Evolutionary conservation across 2,888 invertebrate species (phyloP).

Genomic region (Anthophora plumipes): DNA sequence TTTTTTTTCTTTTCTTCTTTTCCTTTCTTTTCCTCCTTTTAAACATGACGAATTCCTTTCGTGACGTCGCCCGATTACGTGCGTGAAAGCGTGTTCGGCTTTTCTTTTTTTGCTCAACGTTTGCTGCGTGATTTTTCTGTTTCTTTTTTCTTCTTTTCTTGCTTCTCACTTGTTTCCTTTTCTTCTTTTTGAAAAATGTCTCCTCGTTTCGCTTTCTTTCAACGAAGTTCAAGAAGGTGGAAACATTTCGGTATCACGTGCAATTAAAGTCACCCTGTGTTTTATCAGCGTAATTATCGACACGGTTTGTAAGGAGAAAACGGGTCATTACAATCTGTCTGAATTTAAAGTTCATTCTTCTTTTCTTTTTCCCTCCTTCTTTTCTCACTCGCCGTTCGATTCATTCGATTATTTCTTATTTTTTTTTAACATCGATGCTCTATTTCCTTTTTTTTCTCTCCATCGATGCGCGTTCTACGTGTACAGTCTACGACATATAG

Average conservation of each 20-base stretch:
- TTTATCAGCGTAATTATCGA: not conserved
- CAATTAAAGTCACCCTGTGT: slow-evolving; percentile 40
- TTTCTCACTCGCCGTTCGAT: not conserved
- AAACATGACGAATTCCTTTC: slow-evolving; percentile 17
- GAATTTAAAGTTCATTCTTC: slow-evolving; percentile 41
- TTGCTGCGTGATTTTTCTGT: slow-evolving; percentile 36
- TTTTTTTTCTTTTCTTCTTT: not conserved
- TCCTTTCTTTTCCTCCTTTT: not conserved
- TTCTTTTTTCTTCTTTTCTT: not conserved
- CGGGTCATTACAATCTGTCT: slow-evolving; percentile 47
- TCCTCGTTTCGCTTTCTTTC: slow-evolving; percentile 25
- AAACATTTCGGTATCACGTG: slow-evolving; percentile 58
- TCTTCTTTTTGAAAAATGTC: not conserved
- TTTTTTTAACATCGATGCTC: not conserved
- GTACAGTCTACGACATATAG: not conserved
- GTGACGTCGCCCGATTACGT: slow-evolving; percentile 28
- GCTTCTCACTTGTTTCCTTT: not conserved
- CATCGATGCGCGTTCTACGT: not conserved
- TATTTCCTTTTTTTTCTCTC: not conserved
- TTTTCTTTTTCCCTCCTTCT: not conserved
- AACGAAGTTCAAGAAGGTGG: slow-evolving; percentile 72
- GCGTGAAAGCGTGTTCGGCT: slow-evolving; percentile 11
- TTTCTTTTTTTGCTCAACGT: slow-evolving; percentile 30
- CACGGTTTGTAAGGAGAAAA: not conserved
- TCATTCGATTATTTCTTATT: not conserved